Evolutionary conservation across 2,888 invertebrate species (phyloP).

Genomic region (Trichopria drosophilae): DNA sequence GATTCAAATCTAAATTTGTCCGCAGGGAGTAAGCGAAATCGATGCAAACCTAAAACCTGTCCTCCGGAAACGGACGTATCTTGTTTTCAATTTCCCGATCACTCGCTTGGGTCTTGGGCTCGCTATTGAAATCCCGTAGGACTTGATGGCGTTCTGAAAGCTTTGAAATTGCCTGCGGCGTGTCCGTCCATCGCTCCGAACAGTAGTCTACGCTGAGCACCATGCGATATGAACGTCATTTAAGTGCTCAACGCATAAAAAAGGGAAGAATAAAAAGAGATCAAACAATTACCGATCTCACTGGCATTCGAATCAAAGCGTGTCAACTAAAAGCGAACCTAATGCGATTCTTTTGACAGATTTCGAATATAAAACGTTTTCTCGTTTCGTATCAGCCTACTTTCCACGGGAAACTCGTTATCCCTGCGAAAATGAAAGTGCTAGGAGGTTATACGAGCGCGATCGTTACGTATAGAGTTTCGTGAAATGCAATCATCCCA

Average conservation of each 20-base stretch:
- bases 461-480: too few relatives aligned
- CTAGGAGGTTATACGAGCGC: too few relatives aligned
- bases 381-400: neutral
- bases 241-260: conserved; percentile 10
- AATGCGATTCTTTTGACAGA: neutral
- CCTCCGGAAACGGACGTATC: too few relatives aligned
- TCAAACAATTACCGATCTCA: conserved; percentile 2
- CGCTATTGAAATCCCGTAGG: conserved; percentile 12
- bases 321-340: neutral
- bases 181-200: neutral
- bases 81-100: conserved; percentile 22
- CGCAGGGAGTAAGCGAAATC: too few relatives aligned
- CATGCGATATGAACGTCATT: conserved; percentile 19
- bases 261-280: conserved; percentile 7
- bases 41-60: too few relatives aligned
- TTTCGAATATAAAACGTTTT: too few relatives aligned
- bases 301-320: neutral
- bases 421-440: conserved; percentile 2
- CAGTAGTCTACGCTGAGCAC: neutral
- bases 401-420: conserved; percentile 9
- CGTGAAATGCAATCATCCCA: too few relatives aligned
- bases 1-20: too few relatives aligned
- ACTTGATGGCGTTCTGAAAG: neutral
- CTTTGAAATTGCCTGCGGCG: conserved; percentile 16
- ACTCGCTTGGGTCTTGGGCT: too few relatives aligned